Evolutionary conservation across 2,113 vertebrate genomes (phyloP), one percentile per base, ranked within the genome.

Genomic region (Danio rerio): DNA sequence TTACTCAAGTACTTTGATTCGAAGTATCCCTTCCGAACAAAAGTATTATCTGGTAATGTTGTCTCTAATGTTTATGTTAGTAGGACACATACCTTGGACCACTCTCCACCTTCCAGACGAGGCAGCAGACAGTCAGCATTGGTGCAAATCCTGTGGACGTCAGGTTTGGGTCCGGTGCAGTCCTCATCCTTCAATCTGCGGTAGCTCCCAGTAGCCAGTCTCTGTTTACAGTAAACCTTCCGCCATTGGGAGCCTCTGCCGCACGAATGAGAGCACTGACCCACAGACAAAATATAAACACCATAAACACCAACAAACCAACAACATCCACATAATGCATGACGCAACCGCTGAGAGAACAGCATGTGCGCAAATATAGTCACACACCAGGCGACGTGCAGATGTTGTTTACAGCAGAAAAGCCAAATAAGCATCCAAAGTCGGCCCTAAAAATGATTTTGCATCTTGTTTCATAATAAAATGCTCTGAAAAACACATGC

Each of bases 181-280:
- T 86, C 73, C 4, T 88, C 88, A 21, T 96, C 95, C 0, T 90
- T 80, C 69, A 95, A 92, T 58, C 87, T 94, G 81, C 93, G 89
- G 83, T 94, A 93, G 82, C 94, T 95, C 49, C 97, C 97, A 2
- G 95, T 95, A 0, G 95, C 95, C 85, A 96, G 71, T 71, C 96
- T 93, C 92, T 97, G 97, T 88, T 94, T 94, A 72, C 97, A 98
- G 85, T 91, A 92, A 65, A 98, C 95, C 82, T 91, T 93, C 47
- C 96, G 93, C 56, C 90, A 89, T 90, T 97, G 96, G 7, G 90
- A 75, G 0, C 97, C 97, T 52, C 94, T 94, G 2, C 96, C 97
- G 73, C 97, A 98, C 0, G 94, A 94, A 85, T 89, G 94, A 40
- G 96, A 95, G 65, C 97, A 98, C 97, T 98, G 77, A 78, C 56